Conservation (phyloP, 2,113 vertebrate species). For the Takifugu bimaculatus region DNA sequence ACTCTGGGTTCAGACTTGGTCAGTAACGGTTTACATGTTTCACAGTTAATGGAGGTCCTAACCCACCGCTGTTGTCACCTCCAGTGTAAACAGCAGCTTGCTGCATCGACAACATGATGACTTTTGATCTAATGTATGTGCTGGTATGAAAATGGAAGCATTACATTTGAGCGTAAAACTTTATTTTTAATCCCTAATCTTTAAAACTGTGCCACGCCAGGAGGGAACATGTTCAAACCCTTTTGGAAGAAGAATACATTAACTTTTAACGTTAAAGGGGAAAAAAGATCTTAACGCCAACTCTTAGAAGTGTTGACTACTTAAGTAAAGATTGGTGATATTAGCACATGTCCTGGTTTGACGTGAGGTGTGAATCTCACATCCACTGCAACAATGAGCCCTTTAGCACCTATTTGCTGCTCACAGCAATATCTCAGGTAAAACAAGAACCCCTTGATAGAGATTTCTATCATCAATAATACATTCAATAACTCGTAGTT, state of each 20-base stretch:
- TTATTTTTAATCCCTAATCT: neutral
- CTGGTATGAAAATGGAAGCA: constrained; percentile 35
- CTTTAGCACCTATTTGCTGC: too few species aligned
- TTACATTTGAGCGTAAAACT: constrained; percentile 10
- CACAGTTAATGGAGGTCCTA: neutral
- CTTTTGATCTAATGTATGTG: constrained; percentile 1
- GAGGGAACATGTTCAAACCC: constrained; percentile 23
- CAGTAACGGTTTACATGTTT: neutral
- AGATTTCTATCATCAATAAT: neutral
- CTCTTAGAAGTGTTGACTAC: neutral
- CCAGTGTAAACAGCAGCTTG: neutral
- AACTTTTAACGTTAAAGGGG: neutral
- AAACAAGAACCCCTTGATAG: neutral
- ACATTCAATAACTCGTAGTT: too few species aligned
- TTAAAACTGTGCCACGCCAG: constrained; percentile 38
- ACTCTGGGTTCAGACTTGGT: neutral
- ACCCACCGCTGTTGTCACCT: too few species aligned
- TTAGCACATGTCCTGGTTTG: too few species aligned
- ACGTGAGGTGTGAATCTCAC: too few species aligned
- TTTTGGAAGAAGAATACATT: neutral
- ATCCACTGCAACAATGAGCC: too few species aligned
- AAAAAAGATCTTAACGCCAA: neutral
- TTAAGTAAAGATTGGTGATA: too few species aligned
- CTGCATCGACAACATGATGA: neutral
- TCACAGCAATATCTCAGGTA: too few species aligned